Base-by-base conservation (phyloP, 1,140 invertebrate genomes). In the Pseudomyrmex sp. region DNA sequence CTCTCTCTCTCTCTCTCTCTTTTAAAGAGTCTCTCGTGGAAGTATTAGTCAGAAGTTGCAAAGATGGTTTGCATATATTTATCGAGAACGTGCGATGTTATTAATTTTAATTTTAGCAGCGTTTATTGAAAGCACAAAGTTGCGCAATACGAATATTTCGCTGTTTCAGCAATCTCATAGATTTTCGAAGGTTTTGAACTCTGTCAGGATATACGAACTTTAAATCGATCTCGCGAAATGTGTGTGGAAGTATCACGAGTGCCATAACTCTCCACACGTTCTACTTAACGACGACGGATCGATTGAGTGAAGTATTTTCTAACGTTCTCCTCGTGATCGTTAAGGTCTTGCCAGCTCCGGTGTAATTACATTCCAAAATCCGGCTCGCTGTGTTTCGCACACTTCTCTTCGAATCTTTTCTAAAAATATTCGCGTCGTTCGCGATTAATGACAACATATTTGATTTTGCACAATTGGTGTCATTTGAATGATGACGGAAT, bases 91-190 rank as follows among this genome's bases (percentile, higher is more conserved):
- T 35, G 35, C 35, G 35, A 75, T 68, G 83, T 88, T 88, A 88
- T 87, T 83, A 87, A 88, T 88, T 84, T 66, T 61, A 87, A 65
- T 87, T 87, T 88, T 87, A 88, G 85, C 83, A 85, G 59, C 65
- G 72, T 68, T 85, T 86, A 87, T 87, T 88, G 87, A 77, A 85
- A 85, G 65, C 58, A 85, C 82, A 44, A 85, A 76, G 83, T 69
- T 68, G 70, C 54, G 5, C 35, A 35, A 35, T 35, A 35, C 74
- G 50, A 62, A 72, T 70, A 85, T 88, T 87, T 74, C 56, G 82
- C 85, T 82, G 82, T 70, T 83, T 88, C 85, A 61, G 75, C 83
- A 62, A n/a, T 72, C 82, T 61, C 20, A 75, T 18, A 52, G 70
- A 70, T 83, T 87, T 82, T 68, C 70, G 56, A 35, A 77, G 46